A percentile compares a stretch with the other conserved stretches of the same genome.
phyloP scores from a whole-genome alignment of 2,113 vertebrate genomes.

The Cinclus mexicanus region DNA sequence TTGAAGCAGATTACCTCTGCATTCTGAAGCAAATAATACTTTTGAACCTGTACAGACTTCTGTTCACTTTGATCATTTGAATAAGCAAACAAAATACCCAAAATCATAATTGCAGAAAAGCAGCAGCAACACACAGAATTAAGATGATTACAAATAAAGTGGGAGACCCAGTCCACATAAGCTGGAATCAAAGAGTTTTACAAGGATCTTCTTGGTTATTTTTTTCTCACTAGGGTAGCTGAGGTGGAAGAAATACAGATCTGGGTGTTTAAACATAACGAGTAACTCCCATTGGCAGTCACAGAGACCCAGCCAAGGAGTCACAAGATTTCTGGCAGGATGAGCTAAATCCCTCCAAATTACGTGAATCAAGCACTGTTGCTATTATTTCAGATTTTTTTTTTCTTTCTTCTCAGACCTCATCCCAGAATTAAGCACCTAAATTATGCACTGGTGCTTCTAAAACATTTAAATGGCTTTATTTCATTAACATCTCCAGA shows the following conservation, averaged over 20 bases:
- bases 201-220: neutral
- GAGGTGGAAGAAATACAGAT: neutral
- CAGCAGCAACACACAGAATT: neutral
- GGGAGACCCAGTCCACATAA: neutral
- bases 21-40: neutral
- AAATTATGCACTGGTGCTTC: neutral
- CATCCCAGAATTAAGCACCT: neutral
- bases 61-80: neutral
- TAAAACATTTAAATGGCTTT: neutral
- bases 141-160: neutral
- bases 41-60: neutral
- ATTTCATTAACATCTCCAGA: neutral
- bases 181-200: neutral
- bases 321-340: neutral
- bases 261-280: rapidly evolving
- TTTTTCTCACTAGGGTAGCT: neutral
- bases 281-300: neutral
- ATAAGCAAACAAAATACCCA: neutral
- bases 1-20: neutral
- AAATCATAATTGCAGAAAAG: neutral
- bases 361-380: rapidly evolving
- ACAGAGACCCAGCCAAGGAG: neutral
- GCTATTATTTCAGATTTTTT: neutral
- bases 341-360: neutral
- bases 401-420: neutral